phyloP scores from a whole-genome alignment of 2,888 invertebrate genomes.

The Entomobrya multifasciata region DNA sequence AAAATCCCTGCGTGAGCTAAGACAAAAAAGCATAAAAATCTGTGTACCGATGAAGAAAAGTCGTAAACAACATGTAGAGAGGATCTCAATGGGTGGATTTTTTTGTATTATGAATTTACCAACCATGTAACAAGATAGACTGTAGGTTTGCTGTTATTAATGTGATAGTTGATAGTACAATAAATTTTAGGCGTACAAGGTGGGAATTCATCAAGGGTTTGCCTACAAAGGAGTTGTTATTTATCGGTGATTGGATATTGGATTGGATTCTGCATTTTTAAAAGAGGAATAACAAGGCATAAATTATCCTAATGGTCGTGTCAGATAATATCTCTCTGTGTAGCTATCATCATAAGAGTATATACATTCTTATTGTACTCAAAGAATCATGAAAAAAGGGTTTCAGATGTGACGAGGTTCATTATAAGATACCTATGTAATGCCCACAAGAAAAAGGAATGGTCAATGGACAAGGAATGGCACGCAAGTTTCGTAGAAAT shows the following conservation, averaged over 20 bases:
- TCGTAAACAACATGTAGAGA: conserved; percentile 30
- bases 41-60: conserved; percentile 5
- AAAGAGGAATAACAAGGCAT: conserved; percentile 50
- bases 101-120: neutral
- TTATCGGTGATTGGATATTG: conserved; percentile 68
- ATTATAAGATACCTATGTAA: too few relatives aligned
- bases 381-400: neutral
- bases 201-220: conserved; percentile 66
- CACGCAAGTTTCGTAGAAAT: conserved; percentile 7
- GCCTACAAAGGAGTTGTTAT: conserved; percentile 66
- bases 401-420: neutral
- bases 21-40: conserved; percentile 60
- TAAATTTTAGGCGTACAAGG: conserved; percentile 43
- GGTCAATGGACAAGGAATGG: too few relatives aligned
- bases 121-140: neutral
- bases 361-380: neutral
- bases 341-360: conserved; percentile 58
- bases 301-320: conserved; percentile 66
- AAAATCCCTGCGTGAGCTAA: conserved; percentile 55
- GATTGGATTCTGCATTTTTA: conserved; percentile 59
- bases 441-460: conserved; percentile 36
- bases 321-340: conserved; percentile 62
- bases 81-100: neutral
- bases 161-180: conserved; percentile 37
- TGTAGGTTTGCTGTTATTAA: conserved; percentile 29